A percentile compares a stretch with the other conserved stretches of the same genome.
Evolutionary conservation across 2,797 vertebrate species (phyloP).

Genomic region (Mastacembelus armatus): DNA sequence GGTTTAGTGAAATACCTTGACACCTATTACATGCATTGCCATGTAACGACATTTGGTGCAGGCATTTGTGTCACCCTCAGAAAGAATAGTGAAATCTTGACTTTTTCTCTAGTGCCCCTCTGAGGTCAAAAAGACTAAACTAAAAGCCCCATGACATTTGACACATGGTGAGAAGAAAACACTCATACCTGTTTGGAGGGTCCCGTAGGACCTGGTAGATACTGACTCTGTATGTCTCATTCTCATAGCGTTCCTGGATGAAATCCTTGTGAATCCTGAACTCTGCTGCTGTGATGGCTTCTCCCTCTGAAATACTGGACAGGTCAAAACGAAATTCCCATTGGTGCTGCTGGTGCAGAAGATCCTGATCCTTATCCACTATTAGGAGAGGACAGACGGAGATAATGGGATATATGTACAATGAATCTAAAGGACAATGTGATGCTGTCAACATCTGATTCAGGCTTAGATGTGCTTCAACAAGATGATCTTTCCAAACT

Average conservation of each 20-base stretch:
- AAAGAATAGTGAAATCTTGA: too few relatives aligned
- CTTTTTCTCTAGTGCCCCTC: too few relatives aligned
- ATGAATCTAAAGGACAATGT: neutral
- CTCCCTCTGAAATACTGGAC: slow-evolving; percentile 93
- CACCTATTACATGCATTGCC: neutral
- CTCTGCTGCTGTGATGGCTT: slow-evolving; percentile 92
- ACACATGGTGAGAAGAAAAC: slow-evolving; percentile 12
- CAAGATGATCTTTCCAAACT: neutral
- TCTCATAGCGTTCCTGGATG: slow-evolving; percentile 87
- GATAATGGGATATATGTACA: neutral
- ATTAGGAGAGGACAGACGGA: neutral
- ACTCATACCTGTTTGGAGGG: slow-evolving; percentile 85
- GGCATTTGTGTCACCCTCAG: too few relatives aligned
- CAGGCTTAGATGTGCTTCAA: neutral
- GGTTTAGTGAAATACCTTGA: neutral
- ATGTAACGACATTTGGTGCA: too few relatives aligned
- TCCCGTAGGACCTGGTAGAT: slow-evolving; percentile 94
- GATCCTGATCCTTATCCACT: slow-evolving; percentile 91
- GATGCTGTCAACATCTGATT: neutral
- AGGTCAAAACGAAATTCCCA: slow-evolving; percentile 94
- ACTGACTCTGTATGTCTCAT: slow-evolving; percentile 91
- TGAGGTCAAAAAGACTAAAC: too few relatives aligned
- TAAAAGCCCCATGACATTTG: too few relatives aligned
- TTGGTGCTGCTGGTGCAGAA: slow-evolving; percentile 86
- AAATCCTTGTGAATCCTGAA: slow-evolving; percentile 96